Conservation (phyloP, 2,113 vertebrate species). For the Cisticola juncidis region DNA sequence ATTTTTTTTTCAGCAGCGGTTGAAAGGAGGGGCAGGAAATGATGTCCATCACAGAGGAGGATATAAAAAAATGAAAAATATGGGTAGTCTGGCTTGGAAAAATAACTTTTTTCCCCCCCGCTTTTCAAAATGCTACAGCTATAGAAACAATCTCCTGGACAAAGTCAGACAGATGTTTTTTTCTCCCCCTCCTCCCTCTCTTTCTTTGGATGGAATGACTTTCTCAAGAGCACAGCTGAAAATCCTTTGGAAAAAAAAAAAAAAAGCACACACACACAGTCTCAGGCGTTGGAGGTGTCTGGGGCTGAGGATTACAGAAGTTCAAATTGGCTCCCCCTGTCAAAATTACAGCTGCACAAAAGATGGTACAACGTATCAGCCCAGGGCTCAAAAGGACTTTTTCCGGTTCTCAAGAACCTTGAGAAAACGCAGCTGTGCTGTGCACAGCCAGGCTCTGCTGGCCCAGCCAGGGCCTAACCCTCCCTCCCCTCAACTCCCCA, state of each 20-base stretch:
- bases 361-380: slow-evolving; percentile 76
- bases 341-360: slow-evolving; percentile 78
- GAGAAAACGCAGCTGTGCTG: slow-evolving; percentile 74
- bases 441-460: slow-evolving; percentile 7
- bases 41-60: slow-evolving; percentile 54
- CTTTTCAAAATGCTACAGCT: slow-evolving; percentile 67
- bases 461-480: background rate
- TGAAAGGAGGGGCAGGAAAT: slow-evolving; percentile 68
- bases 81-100: slow-evolving; percentile 46
- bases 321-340: slow-evolving; percentile 71
- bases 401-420: slow-evolving; percentile 74
- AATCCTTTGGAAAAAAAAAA: slow-evolving; percentile 68
- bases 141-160: slow-evolving; percentile 67
- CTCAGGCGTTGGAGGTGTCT: slow-evolving; percentile 77
- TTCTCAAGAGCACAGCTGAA: slow-evolving; percentile 76
- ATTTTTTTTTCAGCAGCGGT: background rate
- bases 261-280: slow-evolving; percentile 27
- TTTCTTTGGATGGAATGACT: slow-evolving; percentile 60
- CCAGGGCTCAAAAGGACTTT: slow-evolving; percentile 71
- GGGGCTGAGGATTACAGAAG: slow-evolving; percentile 77
- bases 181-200: background rate
- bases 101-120: slow-evolving; percentile 10
- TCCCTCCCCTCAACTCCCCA: rapidly evolving
- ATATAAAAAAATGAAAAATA: slow-evolving; percentile 58
- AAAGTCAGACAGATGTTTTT: slow-evolving; percentile 68